Conservation (phyloP, 2,797 vertebrate genomes). For the Eulemur rubriventer region DNA sequence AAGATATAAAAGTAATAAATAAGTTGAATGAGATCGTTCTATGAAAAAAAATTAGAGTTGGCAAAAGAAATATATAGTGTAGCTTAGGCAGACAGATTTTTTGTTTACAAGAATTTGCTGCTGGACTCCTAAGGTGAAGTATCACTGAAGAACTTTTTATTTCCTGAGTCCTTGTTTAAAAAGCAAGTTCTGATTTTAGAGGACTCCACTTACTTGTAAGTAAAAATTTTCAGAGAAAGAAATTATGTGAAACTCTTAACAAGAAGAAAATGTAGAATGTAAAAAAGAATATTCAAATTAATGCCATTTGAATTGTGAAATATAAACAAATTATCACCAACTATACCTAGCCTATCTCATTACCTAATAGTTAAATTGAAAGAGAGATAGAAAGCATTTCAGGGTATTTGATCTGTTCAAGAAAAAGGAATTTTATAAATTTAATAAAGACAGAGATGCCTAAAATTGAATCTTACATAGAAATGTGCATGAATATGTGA, state of each 20-base stretch:
- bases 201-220: neutral
- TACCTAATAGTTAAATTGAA: neutral
- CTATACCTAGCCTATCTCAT: neutral
- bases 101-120: neutral
- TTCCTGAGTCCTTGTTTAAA: neutral
- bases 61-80: neutral
- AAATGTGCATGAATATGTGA: neutral
- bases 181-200: neutral
- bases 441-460: neutral
- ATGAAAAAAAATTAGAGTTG: neutral
- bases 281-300: neutral
- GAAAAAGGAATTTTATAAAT: neutral
- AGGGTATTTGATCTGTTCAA: neutral
- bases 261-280: neutral
- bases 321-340: constrained; percentile 3
- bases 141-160: neutral
- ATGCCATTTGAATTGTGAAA: neutral
- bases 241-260: neutral
- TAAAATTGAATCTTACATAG: neutral
- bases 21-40: neutral
- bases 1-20: neutral
- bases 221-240: neutral
- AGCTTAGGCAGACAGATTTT: neutral
- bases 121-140: neutral
- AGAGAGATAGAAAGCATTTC: neutral